Evolutionary conservation across 2,797 vertebrate species (phyloP), one percentile per base, ranked within the genome.

Genomic region (Pyrocephalus nanus): DNA sequence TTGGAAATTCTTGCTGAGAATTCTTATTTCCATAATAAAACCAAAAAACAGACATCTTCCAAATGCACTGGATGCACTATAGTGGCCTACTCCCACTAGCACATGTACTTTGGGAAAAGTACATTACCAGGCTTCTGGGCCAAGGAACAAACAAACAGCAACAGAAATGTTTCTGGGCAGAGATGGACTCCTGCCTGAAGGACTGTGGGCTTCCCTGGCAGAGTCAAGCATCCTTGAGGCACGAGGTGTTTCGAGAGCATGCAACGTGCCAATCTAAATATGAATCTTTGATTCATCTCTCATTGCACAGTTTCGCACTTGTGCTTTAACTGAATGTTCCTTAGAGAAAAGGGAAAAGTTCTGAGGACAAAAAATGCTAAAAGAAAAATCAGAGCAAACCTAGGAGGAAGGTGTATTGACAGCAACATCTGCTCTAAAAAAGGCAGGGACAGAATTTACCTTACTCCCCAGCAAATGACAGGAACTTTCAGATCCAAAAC

Each of bases 21-120:
- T 50, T 73, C 58, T 81, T 90, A 69, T 93, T 95, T 91, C 88
- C 62, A 36, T 36, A 89, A 89, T 51, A 93, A 94, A 94, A 92
- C 27, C 50, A 89, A 74, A 74, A 77, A 91, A 3, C 13, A 88
- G 62, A n/a, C 36, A 53, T 60, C 48, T 92, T 92, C 75, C 34
- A 91, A 91, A 34, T 2, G 14, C 23, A 27, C 50, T 92, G 90
- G 50, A 64, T 6, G 2, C 55, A 38, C 17, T 53, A 61, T 57
- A 73, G 67, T 45, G 26, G 70, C 43, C 77, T 71, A 15, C 30
- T 54, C 55, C 40, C 84, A 71, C 67, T 87, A 84, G 40, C n/a
- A 88, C 77, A 74, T 71, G 55, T 54, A 74, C 71, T 93, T 86
- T 87, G 92, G 91, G 57, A 92, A 89, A 75, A 91, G 7, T 72